Evolutionary conservation across 2,888 invertebrate genomes (phyloP).

Genomic region (Hirudinaria manillensis): DNA sequence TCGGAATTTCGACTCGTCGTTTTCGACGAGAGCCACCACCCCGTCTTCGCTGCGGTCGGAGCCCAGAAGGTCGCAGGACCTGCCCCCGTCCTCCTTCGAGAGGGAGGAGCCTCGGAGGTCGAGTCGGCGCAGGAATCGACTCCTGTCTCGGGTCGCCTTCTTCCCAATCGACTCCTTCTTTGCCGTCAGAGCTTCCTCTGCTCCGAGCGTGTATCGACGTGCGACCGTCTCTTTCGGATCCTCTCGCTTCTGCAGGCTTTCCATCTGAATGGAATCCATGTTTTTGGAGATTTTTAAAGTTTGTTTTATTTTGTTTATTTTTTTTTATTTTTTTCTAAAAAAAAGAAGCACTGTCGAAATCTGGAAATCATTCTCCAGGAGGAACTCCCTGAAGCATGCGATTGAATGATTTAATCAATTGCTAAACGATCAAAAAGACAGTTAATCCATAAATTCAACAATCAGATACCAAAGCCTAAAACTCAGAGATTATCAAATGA

Average conservation of each 20-base stretch:
- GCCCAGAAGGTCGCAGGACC: neutral
- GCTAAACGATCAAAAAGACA: too few relatives aligned
- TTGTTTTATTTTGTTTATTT: too few relatives aligned
- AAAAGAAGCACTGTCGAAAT: too few relatives aligned
- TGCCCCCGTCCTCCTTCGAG: neutral
- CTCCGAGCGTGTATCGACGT: conserved; percentile 31
- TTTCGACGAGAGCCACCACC: conserved; percentile 20
- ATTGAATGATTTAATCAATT: too few relatives aligned
- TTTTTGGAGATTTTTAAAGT: too few relatives aligned
- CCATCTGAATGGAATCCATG: conserved; percentile 3
- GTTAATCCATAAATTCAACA: neutral
- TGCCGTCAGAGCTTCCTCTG: conserved; percentile 19
- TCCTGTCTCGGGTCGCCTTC: neutral
- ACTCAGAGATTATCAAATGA: neutral
- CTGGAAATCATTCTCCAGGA: too few relatives aligned
- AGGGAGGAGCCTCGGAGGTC: neutral
- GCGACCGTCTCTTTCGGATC: conserved; percentile 17
- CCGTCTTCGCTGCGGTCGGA: neutral
- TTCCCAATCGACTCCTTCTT: neutral
- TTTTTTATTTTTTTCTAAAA: too few relatives aligned
- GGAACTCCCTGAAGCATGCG: too few relatives aligned
- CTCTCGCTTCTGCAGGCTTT: conserved; percentile 25
- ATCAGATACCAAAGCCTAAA: neutral
- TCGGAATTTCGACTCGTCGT: conserved; percentile 34
- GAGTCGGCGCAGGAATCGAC: neutral